Evolutionary conservation across 2,113 vertebrate genomes (phyloP).

Genomic region (mouse (Mus musculus)): DNA sequence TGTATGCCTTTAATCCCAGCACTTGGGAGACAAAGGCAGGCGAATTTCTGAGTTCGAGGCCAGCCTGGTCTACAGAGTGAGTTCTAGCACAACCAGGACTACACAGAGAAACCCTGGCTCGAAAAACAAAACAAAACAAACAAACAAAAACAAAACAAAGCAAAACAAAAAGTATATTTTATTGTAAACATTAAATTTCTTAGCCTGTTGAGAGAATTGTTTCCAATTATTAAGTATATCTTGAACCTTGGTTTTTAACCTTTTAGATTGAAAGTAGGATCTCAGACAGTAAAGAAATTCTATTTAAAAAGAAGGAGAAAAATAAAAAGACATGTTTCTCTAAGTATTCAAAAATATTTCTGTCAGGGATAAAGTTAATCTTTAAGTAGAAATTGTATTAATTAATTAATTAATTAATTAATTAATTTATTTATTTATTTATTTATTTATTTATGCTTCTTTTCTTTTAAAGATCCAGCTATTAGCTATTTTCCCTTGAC

Average conservation of each 20-base stretch:
- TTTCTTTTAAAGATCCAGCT: background rate
- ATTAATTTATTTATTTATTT: background rate
- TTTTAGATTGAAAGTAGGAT: background rate
- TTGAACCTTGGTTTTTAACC: background rate
- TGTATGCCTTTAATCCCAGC: too few species aligned
- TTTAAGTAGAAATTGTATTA: background rate
- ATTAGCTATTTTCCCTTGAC: background rate
- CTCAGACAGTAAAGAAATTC: background rate
- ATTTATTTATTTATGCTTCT: background rate
- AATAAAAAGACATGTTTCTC: background rate
- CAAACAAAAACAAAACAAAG: too few species aligned
- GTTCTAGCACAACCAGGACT: too few species aligned
- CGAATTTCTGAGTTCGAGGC: too few species aligned
- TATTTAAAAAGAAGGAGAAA: background rate
- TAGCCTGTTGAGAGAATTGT: background rate
- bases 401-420: background rate
- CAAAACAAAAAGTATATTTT: background rate
- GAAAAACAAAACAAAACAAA: too few species aligned
- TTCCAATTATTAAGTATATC: background rate
- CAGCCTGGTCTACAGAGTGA: too few species aligned
- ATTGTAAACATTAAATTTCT: constrained; percentile 34
- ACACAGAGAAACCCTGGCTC: too few species aligned
- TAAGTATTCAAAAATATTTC: background rate
- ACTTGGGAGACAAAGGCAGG: too few species aligned
- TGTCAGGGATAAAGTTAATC: background rate